Conservation (phyloP, 2,797 vertebrate species). For the Esox lucius region DNA sequence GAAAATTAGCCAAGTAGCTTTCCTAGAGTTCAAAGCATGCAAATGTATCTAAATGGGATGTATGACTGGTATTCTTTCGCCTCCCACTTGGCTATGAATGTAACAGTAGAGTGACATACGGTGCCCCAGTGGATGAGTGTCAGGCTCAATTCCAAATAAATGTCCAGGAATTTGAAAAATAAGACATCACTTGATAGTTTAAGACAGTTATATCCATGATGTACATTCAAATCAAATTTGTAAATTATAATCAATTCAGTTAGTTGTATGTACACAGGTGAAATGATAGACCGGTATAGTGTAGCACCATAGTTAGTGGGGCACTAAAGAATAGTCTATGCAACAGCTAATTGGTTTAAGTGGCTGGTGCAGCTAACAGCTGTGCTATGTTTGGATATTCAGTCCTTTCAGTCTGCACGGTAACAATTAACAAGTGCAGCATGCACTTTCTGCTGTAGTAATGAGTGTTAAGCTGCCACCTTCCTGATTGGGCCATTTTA, state of each 20-base stretch:
- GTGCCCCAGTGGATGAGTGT: background rate
- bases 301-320: slow-evolving; percentile 50
- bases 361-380: slow-evolving; percentile 49
- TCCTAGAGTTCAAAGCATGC: no score
- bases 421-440: slow-evolving; percentile 34
- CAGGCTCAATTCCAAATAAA: slow-evolving; percentile 3
- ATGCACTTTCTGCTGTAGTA: slow-evolving; percentile 22
- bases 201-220: background rate
- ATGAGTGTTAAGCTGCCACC: slow-evolving; percentile 3
- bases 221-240: background rate
- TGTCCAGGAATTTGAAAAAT: background rate
- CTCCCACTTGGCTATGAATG: no score
- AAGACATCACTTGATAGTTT: background rate
- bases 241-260: no score
- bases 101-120: background rate
- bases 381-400: slow-evolving; percentile 31
- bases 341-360: slow-evolving; percentile 71
- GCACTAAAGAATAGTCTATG: slow-evolving; percentile 66
- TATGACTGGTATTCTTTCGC: no score
- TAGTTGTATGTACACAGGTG: slow-evolving; percentile 61
- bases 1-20: no score
- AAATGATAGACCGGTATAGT: slow-evolving; percentile 39
- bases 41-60: no score
- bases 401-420: slow-evolving; percentile 45
- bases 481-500: slow-evolving; percentile 1